phyloP scores from a whole-genome alignment of 2,888 invertebrate species.

The Andrena fulva region DNA sequence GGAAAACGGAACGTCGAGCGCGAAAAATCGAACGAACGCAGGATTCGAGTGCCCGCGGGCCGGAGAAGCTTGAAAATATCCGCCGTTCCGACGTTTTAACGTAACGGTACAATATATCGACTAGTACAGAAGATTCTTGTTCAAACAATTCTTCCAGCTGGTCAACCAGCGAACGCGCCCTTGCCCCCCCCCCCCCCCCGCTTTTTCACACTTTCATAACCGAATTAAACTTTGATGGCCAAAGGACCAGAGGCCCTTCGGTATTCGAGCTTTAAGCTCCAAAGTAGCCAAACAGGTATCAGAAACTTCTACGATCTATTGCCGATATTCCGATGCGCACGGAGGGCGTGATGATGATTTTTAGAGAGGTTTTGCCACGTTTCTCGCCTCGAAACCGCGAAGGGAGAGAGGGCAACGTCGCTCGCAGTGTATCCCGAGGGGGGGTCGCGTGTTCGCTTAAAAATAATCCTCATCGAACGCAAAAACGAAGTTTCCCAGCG shows the following conservation, averaged over 20 bases:
- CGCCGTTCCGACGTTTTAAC: slow-evolving; percentile 16
- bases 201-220: no score
- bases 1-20: slow-evolving; percentile 33
- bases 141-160: neutral
- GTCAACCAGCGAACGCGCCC: neutral
- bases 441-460: neutral
- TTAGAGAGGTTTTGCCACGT: neutral
- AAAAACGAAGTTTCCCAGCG: neutral
- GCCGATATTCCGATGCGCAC: no score
- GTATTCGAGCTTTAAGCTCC: no score
- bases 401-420: no score
- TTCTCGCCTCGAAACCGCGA: neutral
- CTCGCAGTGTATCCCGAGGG: neutral
- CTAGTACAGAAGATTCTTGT: slow-evolving; percentile 35
- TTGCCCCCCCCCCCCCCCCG: no score
- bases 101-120: slow-evolving; percentile 22
- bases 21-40: slow-evolving; percentile 37
- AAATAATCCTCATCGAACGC: slow-evolving; percentile 19
- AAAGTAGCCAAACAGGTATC: neutral
- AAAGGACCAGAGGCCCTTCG: no score
- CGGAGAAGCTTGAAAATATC: slow-evolving; percentile 1
- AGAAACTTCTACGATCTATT: neutral
- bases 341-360: no score
- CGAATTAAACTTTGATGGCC: no score
- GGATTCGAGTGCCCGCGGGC: neutral